A percentile compares a stretch with the other conserved stretches of the same genome.
Conservation (phyloP, 1,140 invertebrate species). For the Listronotus bonariensis region DNA sequence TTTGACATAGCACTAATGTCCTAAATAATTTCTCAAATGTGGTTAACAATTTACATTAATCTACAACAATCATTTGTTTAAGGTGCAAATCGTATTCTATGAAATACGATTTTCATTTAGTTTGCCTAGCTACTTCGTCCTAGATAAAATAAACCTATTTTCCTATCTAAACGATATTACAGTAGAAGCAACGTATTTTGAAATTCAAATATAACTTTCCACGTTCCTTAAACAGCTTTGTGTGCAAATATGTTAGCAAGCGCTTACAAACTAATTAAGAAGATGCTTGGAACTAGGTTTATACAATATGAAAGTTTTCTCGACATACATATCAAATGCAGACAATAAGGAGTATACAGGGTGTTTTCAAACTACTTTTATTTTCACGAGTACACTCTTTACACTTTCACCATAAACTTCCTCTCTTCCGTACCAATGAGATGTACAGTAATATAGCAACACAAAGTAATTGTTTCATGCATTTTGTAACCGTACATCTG, state of each 20-base stretch:
- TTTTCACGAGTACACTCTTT: too few relatives aligned
- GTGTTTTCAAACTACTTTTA: too few relatives aligned
- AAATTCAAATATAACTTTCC: slow-evolving; percentile 7
- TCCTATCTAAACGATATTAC: slow-evolving; percentile 8
- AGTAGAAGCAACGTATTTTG: slow-evolving; percentile 4
- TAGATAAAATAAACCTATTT: slow-evolving; percentile 1
- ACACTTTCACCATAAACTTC: too few relatives aligned
- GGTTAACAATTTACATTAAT: not conserved
- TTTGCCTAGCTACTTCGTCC: not conserved
- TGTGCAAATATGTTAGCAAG: slow-evolving; percentile 15
- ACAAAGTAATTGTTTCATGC: too few relatives aligned
- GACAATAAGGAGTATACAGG: too few relatives aligned
- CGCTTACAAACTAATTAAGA: slow-evolving; percentile 16
- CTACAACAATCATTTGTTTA: not conserved
- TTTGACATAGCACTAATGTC: too few relatives aligned
- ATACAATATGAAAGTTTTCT: too few relatives aligned
- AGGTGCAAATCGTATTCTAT: not conserved
- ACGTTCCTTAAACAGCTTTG: slow-evolving; percentile 16
- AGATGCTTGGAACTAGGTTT: slow-evolving; percentile 3
- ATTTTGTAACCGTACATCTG: too few relatives aligned
- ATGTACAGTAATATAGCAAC: too few relatives aligned
- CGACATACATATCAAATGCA: not conserved
- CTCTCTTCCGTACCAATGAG: too few relatives aligned
- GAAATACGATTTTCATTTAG: too few relatives aligned
- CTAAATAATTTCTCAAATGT: too few relatives aligned